phyloP scores from a whole-genome alignment of 2,888 invertebrate genomes.

The Venusia cambrica region DNA sequence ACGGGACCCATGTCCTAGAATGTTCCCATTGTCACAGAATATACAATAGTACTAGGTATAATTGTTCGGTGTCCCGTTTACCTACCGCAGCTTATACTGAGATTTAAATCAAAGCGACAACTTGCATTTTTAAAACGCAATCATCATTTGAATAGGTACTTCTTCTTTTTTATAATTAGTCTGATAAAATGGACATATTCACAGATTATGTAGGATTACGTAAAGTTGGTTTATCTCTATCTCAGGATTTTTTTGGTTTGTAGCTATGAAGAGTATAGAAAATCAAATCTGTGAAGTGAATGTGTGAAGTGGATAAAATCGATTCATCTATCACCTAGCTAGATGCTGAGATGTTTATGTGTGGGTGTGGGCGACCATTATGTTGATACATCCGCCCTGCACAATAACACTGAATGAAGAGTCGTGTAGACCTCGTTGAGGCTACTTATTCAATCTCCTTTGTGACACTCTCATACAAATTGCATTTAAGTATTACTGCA shows the following conservation, averaged over 20 bases:
- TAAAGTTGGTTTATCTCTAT: too few relatives aligned
- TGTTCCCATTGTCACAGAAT: slow-evolving; percentile 33
- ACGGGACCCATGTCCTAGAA: slow-evolving; percentile 40
- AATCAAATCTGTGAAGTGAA: too few relatives aligned
- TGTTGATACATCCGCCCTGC: slow-evolving; percentile 21
- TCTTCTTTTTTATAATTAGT: background rate
- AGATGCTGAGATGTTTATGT: background rate
- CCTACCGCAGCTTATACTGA: slow-evolving; percentile 22
- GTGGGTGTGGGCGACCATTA: slow-evolving; percentile 14
- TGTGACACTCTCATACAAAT: slow-evolving; percentile 6
- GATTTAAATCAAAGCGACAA: too few relatives aligned
- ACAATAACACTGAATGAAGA: slow-evolving; percentile 19
- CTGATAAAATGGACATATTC: too few relatives aligned
- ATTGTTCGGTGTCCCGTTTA: slow-evolving; percentile 18
- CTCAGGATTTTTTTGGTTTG: too few relatives aligned
- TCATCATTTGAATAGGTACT: background rate
- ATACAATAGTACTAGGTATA: too few relatives aligned
- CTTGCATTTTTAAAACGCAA: too few relatives aligned
- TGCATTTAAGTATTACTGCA: slow-evolving; percentile 5
- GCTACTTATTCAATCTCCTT: slow-evolving; percentile 25
- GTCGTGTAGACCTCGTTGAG: slow-evolving; percentile 15
- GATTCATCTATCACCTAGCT: too few relatives aligned
- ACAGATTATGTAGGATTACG: too few relatives aligned
- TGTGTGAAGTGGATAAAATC: too few relatives aligned
- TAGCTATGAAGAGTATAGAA: too few relatives aligned